phyloP scores from a whole-genome alignment of 2,888 invertebrate species.

The Chromoteleia sp. region DNA sequence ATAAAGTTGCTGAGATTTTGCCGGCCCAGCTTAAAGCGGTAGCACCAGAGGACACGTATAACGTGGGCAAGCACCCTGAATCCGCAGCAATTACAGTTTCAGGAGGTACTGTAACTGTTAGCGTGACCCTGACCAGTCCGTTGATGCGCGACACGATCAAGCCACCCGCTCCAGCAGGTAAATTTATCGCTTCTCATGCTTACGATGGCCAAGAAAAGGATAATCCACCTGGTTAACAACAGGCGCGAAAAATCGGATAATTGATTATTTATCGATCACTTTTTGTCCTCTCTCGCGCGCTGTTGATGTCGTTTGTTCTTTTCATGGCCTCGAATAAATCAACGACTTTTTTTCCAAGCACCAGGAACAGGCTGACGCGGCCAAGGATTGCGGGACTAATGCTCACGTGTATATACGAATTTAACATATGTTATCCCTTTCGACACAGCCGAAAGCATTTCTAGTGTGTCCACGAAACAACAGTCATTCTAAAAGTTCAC shows the following conservation, averaged over 20 bases:
- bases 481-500: constrained; percentile 20
- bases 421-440: constrained; percentile 77
- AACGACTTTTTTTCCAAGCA: constrained; percentile 74
- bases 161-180: constrained; percentile 79
- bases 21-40: constrained; percentile 91
- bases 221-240: constrained; percentile 71
- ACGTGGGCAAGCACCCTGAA: constrained; percentile 92
- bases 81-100: constrained; percentile 94
- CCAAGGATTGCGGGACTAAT: constrained; percentile 77
- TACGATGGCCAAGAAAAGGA: constrained; percentile 84
- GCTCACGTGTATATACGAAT: constrained; percentile 74
- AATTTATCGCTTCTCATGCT: constrained; percentile 76
- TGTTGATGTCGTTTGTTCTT: constrained; percentile 81
- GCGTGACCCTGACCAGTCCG: constrained; percentile 96
- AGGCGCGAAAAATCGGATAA: constrained; percentile 5
- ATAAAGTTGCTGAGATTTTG: constrained; percentile 93
- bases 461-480: constrained; percentile 78
- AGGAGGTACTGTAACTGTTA: constrained; percentile 92
- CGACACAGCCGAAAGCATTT: constrained; percentile 79
- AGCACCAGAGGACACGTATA: constrained; percentile 91
- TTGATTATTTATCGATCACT: constrained; percentile 1
- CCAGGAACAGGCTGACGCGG: constrained; percentile 78
- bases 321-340: constrained; percentile 81
- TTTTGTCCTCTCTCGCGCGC: constrained; percentile 8
- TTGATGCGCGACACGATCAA: constrained; percentile 92